These are phyloP conservation scores for Intellagama lesueurii DNA, from an alignment of 2,797 vertebrate genomes.

Conservation along the genomic window DNA sequence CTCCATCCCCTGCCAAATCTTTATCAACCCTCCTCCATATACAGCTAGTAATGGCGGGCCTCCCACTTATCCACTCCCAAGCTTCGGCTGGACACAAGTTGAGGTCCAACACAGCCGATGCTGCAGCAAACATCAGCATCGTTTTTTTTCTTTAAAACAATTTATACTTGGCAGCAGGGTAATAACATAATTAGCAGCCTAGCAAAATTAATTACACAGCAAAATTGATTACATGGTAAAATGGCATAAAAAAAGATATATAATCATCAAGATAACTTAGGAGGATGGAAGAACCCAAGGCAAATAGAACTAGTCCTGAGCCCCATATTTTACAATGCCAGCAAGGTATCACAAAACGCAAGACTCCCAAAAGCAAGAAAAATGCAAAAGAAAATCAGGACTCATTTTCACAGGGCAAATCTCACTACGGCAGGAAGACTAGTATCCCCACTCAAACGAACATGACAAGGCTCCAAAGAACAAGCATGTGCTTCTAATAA, in stretches of 20 bases:
- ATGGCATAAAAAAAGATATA: not conserved
- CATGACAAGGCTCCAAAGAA: not conserved
- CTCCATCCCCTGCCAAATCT: not conserved
- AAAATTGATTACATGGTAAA: not conserved
- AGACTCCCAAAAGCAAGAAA: not conserved
- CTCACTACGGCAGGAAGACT: not conserved
- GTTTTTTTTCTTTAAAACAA: not conserved
- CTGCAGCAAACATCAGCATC: not conserved
- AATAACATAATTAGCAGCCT: slow-evolving; percentile 3
- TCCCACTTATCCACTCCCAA: not conserved
- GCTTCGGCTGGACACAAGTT: not conserved
- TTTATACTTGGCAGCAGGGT: not conserved
- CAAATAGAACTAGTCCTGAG: not conserved
- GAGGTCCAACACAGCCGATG: not conserved
- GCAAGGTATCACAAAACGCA: not conserved
- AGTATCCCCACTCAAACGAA: too few relatives aligned
- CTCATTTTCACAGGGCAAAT: not conserved
- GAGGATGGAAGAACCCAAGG: not conserved
- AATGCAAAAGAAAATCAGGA: not conserved
- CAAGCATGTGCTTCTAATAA: not conserved
- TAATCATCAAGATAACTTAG: not conserved
- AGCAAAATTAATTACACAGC: slow-evolving; percentile 14
- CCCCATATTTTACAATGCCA: not conserved
- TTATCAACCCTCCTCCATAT: not conserved
- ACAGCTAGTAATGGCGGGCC: not conserved